phyloP scores from a whole-genome alignment of 2,797 vertebrate species.

The Premnoplex brunnescens region DNA sequence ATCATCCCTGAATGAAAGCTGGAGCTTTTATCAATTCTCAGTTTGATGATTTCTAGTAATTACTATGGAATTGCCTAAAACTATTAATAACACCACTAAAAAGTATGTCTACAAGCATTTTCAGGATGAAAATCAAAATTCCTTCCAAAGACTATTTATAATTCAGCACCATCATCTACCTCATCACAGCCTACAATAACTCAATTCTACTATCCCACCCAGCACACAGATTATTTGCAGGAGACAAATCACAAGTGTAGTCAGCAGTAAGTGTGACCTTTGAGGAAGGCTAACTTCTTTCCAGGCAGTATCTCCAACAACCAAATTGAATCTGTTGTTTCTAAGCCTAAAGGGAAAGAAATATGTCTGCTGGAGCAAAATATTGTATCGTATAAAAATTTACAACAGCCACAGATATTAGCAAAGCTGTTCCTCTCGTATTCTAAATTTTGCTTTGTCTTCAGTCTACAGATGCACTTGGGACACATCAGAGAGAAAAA shows the following conservation, averaged over 20 bases:
- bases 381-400: conserved; percentile 39
- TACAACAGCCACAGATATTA: background rate
- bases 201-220: background rate
- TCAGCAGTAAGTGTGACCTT: background rate
- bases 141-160: background rate
- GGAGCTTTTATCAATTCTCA: background rate
- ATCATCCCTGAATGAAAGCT: background rate
- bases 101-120: background rate
- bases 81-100: background rate
- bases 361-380: background rate
- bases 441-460: background rate
- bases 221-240: background rate
- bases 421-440: background rate
- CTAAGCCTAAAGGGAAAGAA: conserved; percentile 13
- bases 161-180: background rate
- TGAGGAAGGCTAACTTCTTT: background rate
- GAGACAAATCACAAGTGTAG: background rate
- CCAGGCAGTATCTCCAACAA: background rate
- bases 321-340: background rate
- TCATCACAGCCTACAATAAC: background rate
- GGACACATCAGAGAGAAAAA: background rate
- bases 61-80: background rate
- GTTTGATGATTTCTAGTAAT: background rate
- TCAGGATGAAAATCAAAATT: background rate
- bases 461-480: background rate